Evolutionary conservation across 37 sponge, comb jelly and placozoan genomes (phyloP), one percentile per base, ranked within the genome.

Genomic region (Diacarnus erythraeanus): DNA sequence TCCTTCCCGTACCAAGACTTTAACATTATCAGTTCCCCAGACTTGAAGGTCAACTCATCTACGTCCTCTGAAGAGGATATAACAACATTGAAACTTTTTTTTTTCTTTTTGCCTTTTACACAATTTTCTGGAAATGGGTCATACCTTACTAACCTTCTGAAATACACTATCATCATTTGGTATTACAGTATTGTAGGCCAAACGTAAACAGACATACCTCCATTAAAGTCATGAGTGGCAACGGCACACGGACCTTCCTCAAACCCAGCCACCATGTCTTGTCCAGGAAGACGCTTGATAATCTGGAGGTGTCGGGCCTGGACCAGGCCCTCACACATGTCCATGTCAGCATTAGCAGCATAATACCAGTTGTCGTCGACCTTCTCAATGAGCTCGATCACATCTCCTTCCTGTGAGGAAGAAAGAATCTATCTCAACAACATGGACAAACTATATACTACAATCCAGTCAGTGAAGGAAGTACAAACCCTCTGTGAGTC

Each of bases 11-110:
- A 83, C n/a, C 87, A 58, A 40, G 71, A 71, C 66, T 89, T 51
- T 38, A 95, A 81, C 82, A 78, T 80, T 31, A 95, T 86, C 64
- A 80, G 43, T 30, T 95, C 95, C n/a, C 95, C 95, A 18, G 68
- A 56, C 40, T 72, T 47, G 72, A 95, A 75, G 23, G 80, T 33
- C 34, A 95, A 83, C 65, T 95, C 95, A 72, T 88, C 90, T 10
- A 68, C 26, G 33, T 64, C 40, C 69, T 83, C 92, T 82, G 51
- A 8, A 38, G 6, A 57, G 31, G 64, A 63, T 23, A 63, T n/a
- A n/a, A n/a, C n/a, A n/a, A n/a, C n/a, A n/a, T n/a, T n/a, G n/a
- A n/a, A n/a, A n/a, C n/a, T n/a, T n/a, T n/a, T n/a, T n/a, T n/a
- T n/a, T n/a, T n/a, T n/a, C n/a, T n/a, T n/a, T n/a, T n/a, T n/a